Conservation (phyloP, 1,140 invertebrate species). For the Goniozus legneri region DNA sequence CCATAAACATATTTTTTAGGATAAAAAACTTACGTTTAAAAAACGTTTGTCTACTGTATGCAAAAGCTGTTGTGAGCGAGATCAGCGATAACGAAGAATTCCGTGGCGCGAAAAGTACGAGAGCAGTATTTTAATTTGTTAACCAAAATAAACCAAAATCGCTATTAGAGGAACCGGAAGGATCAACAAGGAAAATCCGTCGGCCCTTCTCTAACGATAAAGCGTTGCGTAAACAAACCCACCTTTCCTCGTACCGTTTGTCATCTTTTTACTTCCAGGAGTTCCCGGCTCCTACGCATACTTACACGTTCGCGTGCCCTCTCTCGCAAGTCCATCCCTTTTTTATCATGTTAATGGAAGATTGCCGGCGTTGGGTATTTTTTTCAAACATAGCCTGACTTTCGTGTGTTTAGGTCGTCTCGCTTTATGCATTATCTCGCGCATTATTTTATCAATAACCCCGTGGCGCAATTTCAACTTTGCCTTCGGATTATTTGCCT, state of each 20-base stretch:
- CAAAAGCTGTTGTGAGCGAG: too few species aligned
- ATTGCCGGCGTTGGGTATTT: constrained; percentile 12
- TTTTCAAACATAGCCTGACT: constrained; percentile 17
- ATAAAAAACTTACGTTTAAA: too few species aligned
- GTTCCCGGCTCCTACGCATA: too few species aligned
- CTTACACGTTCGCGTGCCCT: too few species aligned
- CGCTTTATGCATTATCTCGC: too few species aligned
- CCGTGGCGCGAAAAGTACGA: neutral
- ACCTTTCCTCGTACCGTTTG: constrained; percentile 6
- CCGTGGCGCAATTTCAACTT: too few species aligned
- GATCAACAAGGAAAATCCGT: constrained; percentile 35
- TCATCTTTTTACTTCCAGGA: constrained; percentile 9
- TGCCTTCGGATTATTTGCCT: too few species aligned
- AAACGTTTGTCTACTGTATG: too few species aligned
- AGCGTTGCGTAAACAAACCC: constrained; percentile 35
- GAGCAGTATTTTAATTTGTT: constrained; percentile 31
- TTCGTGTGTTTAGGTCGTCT: constrained; percentile 9
- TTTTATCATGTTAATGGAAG: constrained; percentile 28
- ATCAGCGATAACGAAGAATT: constrained; percentile 17
- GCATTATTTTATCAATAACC: too few species aligned
- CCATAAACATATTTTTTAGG: too few species aligned
- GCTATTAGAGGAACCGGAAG: constrained; percentile 32
- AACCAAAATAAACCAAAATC: constrained; percentile 36
- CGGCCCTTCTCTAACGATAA: constrained; percentile 31
- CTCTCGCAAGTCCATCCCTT: neutral